Evolutionary conservation across 2,113 vertebrate genomes (phyloP), one percentile per base, ranked within the genome.

Genomic region (Suricata suricatta): DNA sequence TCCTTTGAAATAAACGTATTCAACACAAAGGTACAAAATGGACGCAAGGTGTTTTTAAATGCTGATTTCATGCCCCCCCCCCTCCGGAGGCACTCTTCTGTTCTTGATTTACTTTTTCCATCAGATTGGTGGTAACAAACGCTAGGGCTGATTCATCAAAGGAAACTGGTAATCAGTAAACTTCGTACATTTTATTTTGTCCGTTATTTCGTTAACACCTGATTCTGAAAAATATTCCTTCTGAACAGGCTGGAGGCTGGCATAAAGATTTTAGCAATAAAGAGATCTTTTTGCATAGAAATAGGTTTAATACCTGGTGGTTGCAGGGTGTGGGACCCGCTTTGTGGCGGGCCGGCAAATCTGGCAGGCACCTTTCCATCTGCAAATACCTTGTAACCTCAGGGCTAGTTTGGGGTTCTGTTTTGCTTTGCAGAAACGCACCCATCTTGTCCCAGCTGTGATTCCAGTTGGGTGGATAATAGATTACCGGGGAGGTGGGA

Each of bases 141-240:
- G 92, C 86, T 79, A 86, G 92, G 90, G 82, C 25, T 29, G 97
- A 87, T 89, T 96, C 98, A 96, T 98, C 97, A 98, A 98, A 98
- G 74, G 84, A 95, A 92, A 68, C 92, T 60, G 94, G 94, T 97
- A 97, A 97, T 95, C 94, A 96, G 91, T 86, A 93, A 93, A 93
- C 41, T 79, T 10, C 84, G 63, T 92, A 97, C 66, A 94, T 96
- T 97, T 98, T 83, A 97, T 94, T 97, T 93, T 95, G 72, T 96
- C 97, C 88, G 77, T 74, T 47, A 96, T 97, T 72, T 96, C 89
- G 88, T 96, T 97, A 98, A 98, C 90, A 97, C 81, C 92, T 92
- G 85, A 96, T 97, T 98, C 71, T 1, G 74, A 94, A 98, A 97
- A 98, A 87, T 10, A 63, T 19, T 81, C 72, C 88, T 89, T 77